Evolutionary conservation across 2,797 vertebrate genomes (phyloP), one percentile per base, ranked within the genome.

Genomic region (Phataginus tetradactyla): DNA sequence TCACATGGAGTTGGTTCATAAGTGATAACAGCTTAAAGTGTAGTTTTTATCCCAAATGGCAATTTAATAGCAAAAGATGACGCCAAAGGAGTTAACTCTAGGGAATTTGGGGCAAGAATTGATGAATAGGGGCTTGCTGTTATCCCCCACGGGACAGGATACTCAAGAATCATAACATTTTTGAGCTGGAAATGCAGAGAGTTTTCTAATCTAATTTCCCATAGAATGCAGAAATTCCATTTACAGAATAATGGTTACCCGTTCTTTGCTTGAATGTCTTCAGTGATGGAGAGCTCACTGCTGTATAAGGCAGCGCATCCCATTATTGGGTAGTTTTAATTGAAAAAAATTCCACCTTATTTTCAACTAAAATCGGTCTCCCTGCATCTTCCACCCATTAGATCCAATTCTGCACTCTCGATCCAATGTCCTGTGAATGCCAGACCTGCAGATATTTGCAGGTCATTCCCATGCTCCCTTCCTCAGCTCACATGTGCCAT

Each of bases 151-250:
- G 27, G 63, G 20, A 17, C 20, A 92, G 42, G 64, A 45, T 93
- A 13, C 64, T 59, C 69, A 34, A 79, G 68, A 87, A 86, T 88
- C 61, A 55, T 68, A 64, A 77, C 49, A 23, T 68, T 92, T 93
- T 90, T 85, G 84, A 93, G 18, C 53, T 72, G 57, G 61, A 96
- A 96, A 39, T 6, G 23, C 34, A 32, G 21, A 71, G 10, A 3
- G 64, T 90, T 92, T 95, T 96, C 53, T 87, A 37, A 63, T 94
- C 39, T 53, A 61, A 75, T 93, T 97, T 94, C 81, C 39, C 45
- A 78, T 3, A 90, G 91, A 86, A 64, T 79, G 37, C 29, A 86
- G 80, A 78, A 55, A 94, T 92, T 78, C 66, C 37, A 79, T 87
- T 87, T 78, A 69, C 6, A 49, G n/a, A 86, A 55, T 68, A 49